Conservation (phyloP, 2,888 invertebrate genomes). For the Caenorhabditis sp. region DNA sequence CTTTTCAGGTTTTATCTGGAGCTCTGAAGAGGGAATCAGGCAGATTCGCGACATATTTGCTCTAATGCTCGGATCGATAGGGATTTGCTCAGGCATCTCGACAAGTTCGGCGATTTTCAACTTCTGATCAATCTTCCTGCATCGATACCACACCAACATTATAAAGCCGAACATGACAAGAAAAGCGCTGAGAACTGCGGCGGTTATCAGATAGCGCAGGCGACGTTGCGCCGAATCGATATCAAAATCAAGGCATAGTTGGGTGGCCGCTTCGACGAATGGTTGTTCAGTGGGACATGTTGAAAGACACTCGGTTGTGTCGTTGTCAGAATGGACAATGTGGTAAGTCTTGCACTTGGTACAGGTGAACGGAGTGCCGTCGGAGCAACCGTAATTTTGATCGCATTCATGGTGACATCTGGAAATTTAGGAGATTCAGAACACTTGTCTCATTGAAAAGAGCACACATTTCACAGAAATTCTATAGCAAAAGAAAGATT, state of each 20-base stretch:
- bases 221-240: slow-evolving; percentile 27
- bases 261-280: slow-evolving; percentile 26
- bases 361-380: slow-evolving; percentile 23
- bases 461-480: too few species aligned
- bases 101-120: slow-evolving; percentile 40
- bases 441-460: neutral
- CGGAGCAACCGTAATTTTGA: slow-evolving; percentile 45
- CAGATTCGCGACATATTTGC: slow-evolving; percentile 61
- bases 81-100: slow-evolving; percentile 47
- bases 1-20: slow-evolving; percentile 46
- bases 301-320: slow-evolving; percentile 34
- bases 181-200: slow-evolving; percentile 19
- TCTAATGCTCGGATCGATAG: slow-evolving; percentile 37
- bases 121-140: slow-evolving; percentile 32
- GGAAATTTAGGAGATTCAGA: neutral
- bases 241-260: slow-evolving; percentile 46
- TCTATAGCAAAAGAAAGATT: too few species aligned
- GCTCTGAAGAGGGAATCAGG: slow-evolving; percentile 60
- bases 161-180: slow-evolving; percentile 42
- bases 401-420: slow-evolving; percentile 53
- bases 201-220: slow-evolving; percentile 26
- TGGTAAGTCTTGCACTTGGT: slow-evolving; percentile 14
- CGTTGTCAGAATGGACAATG: neutral
- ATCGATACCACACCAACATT: slow-evolving; percentile 31
- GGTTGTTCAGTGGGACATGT: slow-evolving; percentile 50